Conservation (phyloP, 1,140 invertebrate genomes). For the Cepaea nemoralis region DNA sequence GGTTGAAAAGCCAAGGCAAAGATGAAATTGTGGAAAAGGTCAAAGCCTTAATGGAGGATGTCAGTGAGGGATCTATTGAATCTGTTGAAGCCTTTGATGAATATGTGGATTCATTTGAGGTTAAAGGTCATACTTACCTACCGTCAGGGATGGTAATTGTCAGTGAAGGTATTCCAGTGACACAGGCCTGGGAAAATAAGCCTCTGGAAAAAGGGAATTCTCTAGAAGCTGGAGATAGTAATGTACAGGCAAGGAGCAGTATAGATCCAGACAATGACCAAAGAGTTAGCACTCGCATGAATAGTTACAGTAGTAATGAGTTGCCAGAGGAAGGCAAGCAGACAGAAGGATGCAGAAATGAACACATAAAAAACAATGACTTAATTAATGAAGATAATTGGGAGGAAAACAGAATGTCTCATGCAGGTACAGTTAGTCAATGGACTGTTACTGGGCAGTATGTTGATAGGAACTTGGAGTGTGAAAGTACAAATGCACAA, state of each 20-base stretch:
- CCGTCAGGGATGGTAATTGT: constrained; percentile 44
- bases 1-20: constrained; percentile 26
- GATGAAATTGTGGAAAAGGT: constrained; percentile 30
- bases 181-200: neutral
- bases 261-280: neutral
- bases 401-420: neutral
- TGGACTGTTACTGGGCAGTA: neutral
- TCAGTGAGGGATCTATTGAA: constrained; percentile 44
- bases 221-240: neutral
- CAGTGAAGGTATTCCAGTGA: constrained; percentile 37
- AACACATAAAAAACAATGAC: neutral
- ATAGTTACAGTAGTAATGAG: neutral
- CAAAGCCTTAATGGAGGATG: constrained; percentile 40
- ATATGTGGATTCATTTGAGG: constrained; percentile 31
- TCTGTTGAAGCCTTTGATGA: constrained; percentile 27
- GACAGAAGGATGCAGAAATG: neutral
- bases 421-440: neutral
- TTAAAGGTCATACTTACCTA: constrained; percentile 35
- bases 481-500: neutral
- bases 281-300: neutral
- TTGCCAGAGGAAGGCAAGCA: neutral
- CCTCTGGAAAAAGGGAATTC: neutral
- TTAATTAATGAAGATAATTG: neutral
- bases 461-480: neutral
- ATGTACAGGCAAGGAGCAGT: neutral